phyloP scores from a whole-genome alignment of 2,888 invertebrate genomes.

The Gastracanthus pulcherrimus region DNA sequence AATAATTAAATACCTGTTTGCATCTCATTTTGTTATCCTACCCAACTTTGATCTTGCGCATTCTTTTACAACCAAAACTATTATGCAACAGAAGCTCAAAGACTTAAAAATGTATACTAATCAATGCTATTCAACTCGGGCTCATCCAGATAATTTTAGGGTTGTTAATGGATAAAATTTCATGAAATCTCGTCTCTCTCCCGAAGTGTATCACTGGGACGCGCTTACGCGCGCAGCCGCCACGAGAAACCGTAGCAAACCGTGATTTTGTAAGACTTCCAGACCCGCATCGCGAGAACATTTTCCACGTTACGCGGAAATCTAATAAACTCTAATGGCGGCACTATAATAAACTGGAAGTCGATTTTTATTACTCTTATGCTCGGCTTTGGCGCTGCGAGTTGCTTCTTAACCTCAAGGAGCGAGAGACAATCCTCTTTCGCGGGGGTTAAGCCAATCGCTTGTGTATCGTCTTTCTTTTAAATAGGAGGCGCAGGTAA shows the following conservation, averaged over 20 bases:
- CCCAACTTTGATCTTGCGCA: too few species aligned
- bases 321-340: slow-evolving; percentile 44
- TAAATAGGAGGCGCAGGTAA: background rate
- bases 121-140: too few species aligned
- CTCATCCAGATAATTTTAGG: background rate
- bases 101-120: too few species aligned
- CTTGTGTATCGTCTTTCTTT: background rate
- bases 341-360: slow-evolving; percentile 23
- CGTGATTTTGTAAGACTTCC: slow-evolving; percentile 39
- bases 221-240: background rate
- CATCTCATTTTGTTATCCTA: too few species aligned
- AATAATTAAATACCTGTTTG: too few species aligned
- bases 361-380: slow-evolving; percentile 2
- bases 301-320: slow-evolving; percentile 42
- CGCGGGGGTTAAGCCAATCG: background rate
- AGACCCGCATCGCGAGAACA: background rate
- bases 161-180: background rate
- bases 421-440: background rate
- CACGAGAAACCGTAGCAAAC: slow-evolving; percentile 36
- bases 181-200: background rate
- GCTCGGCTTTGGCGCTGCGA: background rate
- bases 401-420: background rate
- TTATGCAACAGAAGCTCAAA: too few species aligned
- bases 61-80: too few species aligned
- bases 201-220: slow-evolving; percentile 20